Conservation (phyloP, 2,888 invertebrate genomes). For the Synergus laeviventris region DNA sequence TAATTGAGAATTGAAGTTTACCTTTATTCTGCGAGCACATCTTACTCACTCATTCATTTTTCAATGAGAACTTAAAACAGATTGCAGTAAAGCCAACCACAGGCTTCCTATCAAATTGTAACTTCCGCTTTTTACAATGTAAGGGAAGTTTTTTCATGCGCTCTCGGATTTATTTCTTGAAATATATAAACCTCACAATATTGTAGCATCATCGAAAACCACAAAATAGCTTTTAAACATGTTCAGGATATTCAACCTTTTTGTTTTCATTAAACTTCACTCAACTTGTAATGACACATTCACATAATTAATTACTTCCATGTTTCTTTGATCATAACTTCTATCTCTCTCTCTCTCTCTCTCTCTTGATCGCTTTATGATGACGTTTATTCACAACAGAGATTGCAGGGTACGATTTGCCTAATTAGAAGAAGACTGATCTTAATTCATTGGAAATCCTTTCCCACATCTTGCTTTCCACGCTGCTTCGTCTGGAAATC, state of each 20-base stretch:
- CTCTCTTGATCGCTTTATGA: background rate
- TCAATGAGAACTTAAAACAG: background rate
- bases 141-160: background rate
- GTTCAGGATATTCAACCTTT: background rate
- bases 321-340: background rate
- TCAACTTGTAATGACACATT: background rate
- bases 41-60: background rate
- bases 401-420: background rate
- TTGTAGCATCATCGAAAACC: background rate
- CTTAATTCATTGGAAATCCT: background rate
- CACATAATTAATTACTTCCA: background rate
- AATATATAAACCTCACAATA: background rate
- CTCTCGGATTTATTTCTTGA: background rate
- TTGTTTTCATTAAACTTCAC: background rate
- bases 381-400: background rate
- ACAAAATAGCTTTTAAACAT: background rate
- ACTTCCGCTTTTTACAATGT: background rate
- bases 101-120: background rate
- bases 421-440: background rate
- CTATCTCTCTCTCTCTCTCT: background rate
- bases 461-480: slow-evolving; percentile 3
- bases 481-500: background rate
- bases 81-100: background rate
- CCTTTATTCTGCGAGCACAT: background rate
- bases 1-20: slow-evolving; percentile 48